phyloP scores from a whole-genome alignment of 1,140 invertebrate species.

The Sinella curviseta region DNA sequence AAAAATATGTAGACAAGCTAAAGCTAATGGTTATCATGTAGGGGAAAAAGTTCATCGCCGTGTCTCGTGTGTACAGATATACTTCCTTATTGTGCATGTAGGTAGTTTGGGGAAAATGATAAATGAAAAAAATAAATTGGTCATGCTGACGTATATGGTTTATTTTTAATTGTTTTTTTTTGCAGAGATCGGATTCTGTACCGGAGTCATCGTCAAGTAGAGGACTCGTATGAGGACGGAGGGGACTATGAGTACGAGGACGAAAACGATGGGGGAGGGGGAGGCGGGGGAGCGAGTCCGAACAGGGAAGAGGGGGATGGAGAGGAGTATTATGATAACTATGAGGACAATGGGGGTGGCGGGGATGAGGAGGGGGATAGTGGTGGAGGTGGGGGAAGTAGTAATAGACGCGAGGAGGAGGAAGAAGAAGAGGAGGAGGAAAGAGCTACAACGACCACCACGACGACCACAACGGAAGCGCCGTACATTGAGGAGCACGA shows the following conservation, averaged over 20 bases:
- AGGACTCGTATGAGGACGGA: constrained; percentile 46
- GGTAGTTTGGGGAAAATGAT: not conserved
- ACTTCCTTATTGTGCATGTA: not conserved
- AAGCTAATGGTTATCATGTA: too few relatives aligned
- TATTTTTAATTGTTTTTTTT: not conserved
- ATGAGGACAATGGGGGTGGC: constrained; percentile 1
- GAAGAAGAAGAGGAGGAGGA: constrained; percentile 12
- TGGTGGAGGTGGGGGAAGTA: not conserved
- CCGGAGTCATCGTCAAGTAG: constrained; percentile 37
- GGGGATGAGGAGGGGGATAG: constrained; percentile 3
- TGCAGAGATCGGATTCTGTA: constrained; percentile 14
- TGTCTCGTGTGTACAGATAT: too few relatives aligned
- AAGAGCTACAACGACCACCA: not conserved
- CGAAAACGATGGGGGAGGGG: constrained; percentile 7
- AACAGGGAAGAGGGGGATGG: not conserved
- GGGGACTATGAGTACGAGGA: constrained; percentile 47
- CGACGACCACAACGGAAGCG: not conserved
- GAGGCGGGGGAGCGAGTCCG: not conserved
- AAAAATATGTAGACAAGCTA: not conserved
- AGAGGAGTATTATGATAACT: constrained; percentile 28
- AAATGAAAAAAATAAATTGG: not conserved
- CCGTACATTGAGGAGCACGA: constrained; percentile 1
- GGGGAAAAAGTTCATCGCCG: too few relatives aligned
- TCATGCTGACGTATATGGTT: not conserved
- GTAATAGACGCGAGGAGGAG: constrained; percentile 20